These are phyloP conservation scores for Nemurella pictetii DNA, from an alignment of 2,888 invertebrate species.

Conservation along the genomic window DNA sequence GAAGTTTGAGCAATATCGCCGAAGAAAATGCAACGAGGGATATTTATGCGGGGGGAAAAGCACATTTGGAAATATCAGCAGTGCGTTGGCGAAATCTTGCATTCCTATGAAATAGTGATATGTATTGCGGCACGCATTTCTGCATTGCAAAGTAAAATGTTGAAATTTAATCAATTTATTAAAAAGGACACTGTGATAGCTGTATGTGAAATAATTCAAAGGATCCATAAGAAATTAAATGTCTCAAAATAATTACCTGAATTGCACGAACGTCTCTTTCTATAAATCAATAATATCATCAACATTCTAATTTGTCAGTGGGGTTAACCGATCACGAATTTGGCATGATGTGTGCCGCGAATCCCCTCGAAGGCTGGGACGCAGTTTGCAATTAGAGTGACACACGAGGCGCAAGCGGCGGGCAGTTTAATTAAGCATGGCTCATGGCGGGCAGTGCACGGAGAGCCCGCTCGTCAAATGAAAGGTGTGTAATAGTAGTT, in stretches of 20 bases:
- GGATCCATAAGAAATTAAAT: too few species aligned
- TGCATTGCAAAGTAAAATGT: too few species aligned
- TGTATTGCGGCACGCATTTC: not conserved
- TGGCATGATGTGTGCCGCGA: not conserved
- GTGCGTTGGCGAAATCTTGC: not conserved
- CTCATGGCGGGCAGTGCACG: not conserved
- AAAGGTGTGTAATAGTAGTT: not conserved
- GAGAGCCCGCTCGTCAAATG: not conserved
- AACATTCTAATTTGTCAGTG: not conserved
- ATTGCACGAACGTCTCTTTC: not conserved
- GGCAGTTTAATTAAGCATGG: not conserved
- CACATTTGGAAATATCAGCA: not conserved
- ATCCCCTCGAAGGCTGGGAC: not conserved
- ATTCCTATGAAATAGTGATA: not conserved
- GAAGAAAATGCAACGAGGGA: not conserved
- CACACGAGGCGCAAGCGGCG: not conserved
- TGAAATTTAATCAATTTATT: not conserved
- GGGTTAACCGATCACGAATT: not conserved
- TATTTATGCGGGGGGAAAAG: not conserved
- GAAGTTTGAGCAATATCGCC: not conserved
- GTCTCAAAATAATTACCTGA: not conserved
- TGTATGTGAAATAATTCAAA: too few species aligned
- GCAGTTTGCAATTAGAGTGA: not conserved
- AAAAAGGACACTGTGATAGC: not conserved
- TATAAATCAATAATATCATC: not conserved